Evolutionary conservation across 1,140 invertebrate genomes (phyloP), one percentile per base, ranked within the genome.

Genomic region (Venustaconcha ellipsiformis): DNA sequence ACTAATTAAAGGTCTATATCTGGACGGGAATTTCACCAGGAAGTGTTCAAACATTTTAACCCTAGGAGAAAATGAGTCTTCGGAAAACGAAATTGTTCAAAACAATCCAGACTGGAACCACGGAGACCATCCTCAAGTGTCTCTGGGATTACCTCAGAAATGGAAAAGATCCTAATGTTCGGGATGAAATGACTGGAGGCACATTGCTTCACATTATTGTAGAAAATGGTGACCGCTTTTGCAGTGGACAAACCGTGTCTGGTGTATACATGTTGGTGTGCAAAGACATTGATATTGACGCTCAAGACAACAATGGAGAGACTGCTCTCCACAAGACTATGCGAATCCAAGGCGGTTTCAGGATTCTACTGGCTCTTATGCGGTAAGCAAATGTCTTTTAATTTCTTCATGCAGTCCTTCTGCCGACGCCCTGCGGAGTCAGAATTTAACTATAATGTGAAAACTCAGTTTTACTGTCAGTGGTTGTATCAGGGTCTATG

Each of bases 211-310:
- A 87, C 74, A 75, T 86, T 66, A 80, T 87, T 17, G 79, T 86
- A 13, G 71, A 82, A 37, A 74, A 84, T 63, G 80, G 82, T 1
- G 78, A 83, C 65, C 78, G 79, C 30, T 87, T 87, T 59, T 72
- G 77, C 23, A 80, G 80, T 55, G 84, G 84, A 14, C 82, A 86
- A 48, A 84, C 85, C 18, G 73, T 83, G 57, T 79, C 81, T 23
- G 78, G 84, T 8, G 79, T 87, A 30, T 87, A 87, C 70, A 84
- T 82, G 80, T 72, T 87, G 67, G 86, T 85, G 0, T 86, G 84
- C 73, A 82, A 82, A 67, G 82, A 84, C 63, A 78, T 87, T 14
- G 83, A 87, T 18, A 80, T 87, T 20, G 86, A 87, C 65, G 82
- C 83, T n/a, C 80, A 81, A 58, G 84, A 87, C 69, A 75, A 79